Percentiles rank a stretch among this genome's conserved stretches.
Conservation (phyloP, 2,888 invertebrate species). For the Apamea anceps region DNA sequence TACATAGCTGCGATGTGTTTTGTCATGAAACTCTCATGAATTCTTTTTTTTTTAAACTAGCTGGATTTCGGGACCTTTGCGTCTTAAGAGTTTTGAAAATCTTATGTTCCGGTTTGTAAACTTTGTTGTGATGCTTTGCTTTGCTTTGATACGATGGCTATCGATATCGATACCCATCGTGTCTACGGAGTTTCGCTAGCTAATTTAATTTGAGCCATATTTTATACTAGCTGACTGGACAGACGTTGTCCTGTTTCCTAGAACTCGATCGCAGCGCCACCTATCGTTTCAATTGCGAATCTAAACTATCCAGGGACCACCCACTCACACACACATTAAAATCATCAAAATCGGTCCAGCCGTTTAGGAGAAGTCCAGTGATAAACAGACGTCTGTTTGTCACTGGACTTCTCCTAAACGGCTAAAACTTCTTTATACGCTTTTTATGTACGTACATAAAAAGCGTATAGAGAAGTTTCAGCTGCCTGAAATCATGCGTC, state of each 20-base stretch:
- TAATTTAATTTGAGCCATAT: no score
- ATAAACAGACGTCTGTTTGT: no score
- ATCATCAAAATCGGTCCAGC: background rate
- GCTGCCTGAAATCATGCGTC: no score
- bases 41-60: conserved; percentile 7
- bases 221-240: background rate
- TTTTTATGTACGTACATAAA: no score
- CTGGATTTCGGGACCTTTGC: background rate
- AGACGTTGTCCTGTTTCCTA: background rate
- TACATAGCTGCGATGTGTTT: conserved; percentile 15
- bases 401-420: background rate
- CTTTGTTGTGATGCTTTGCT: no score
- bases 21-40: conserved; percentile 15
- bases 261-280: background rate
- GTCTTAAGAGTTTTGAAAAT: background rate
- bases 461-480: background rate
- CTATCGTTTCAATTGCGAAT: no score
- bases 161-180: no score
- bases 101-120: background rate
- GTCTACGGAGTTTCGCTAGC: no score
- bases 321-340: background rate
- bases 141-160: no score
- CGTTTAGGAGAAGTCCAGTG: background rate
- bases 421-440: no score
- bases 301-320: background rate